Evolutionary conservation across 2,113 vertebrate species (phyloP).

Genomic region (Sceloporus undulatus): DNA sequence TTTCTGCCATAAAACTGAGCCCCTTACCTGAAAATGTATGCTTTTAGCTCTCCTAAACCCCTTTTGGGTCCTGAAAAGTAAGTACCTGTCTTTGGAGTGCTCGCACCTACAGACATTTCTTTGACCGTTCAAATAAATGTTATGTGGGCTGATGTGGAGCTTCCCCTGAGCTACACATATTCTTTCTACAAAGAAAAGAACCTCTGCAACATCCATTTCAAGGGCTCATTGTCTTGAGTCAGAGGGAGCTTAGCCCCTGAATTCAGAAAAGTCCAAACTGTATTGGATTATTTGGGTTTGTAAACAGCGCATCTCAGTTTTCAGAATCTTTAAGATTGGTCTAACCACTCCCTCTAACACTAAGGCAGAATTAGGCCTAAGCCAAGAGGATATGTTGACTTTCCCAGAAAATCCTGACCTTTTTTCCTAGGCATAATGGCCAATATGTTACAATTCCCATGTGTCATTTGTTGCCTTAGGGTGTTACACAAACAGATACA

Average conservation of each 20-base stretch:
- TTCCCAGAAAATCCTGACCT: not conserved
- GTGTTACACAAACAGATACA: not conserved
- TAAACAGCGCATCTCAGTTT: not conserved
- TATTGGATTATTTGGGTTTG: not conserved
- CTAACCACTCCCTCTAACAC: not conserved
- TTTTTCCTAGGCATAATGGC: not conserved
- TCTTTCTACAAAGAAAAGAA: not conserved
- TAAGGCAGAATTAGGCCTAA: not conserved
- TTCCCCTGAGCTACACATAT: no score
- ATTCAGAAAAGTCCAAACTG: not conserved
- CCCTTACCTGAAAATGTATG: not conserved
- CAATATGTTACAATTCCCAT: not conserved
- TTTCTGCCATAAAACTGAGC: not conserved
- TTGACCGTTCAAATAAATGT: not conserved
- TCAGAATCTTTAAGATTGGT: not conserved
- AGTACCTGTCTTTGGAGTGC: not conserved
- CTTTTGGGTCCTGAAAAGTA: not conserved
- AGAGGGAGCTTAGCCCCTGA: not conserved
- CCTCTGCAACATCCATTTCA: not conserved
- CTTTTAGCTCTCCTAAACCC: not conserved
- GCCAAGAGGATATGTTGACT: not conserved
- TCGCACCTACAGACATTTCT: not conserved
- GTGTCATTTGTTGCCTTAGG: not conserved
- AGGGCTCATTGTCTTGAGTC: not conserved
- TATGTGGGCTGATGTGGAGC: not conserved